Evolutionary conservation across 2,797 vertebrate genomes (phyloP), one percentile per base, ranked within the genome.

Genomic region (Liparis tanakae): DNA sequence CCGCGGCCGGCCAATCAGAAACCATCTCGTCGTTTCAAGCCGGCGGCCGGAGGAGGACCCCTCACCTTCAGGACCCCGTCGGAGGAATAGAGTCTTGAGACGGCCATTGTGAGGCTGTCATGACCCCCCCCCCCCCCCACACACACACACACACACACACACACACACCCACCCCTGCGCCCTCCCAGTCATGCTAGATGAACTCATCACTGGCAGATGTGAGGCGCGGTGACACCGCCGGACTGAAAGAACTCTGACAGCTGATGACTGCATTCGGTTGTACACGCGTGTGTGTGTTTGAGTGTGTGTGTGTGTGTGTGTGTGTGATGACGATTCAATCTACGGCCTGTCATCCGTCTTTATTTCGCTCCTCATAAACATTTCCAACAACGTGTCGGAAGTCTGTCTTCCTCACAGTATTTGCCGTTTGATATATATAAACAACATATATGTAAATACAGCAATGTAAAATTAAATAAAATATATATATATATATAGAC

Each of bases 31-130:
- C 81, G 67, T 60, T 37, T 69, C 64, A 64, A 9, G 30, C 6
- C 4, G 33, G 72, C 70, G 3, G 63, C 34, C 37, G 67, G 62
- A 64, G 53, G 84, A 78, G 69, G 76, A n/a, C 34, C 30, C 66
- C 80, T 89, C 88, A 87, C 91, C 86, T 85, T 51, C 7, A 69
- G 58, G 84, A 78, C 85, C 81, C 67, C 0, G 66, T 0, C 15
- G 67, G 18, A 44, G 81, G 77, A 86, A 89, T 79, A 82, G 86
- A 90, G 89, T 85, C 89, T 90, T 90, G 68, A 56, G 74, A 63
- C 78, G 76, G 79, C 81, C 89, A 91, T 94, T 94, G 93, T 94
- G 72, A 58, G 82, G 81, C 85, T 94, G 94, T 94, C 94, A 94
- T 82, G 70, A 53, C 67, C 25, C 37, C 58, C 15, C 1, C 37